A percentile compares a stretch with the other conserved stretches of the same genome.
Conservation (phyloP, 2,888 invertebrate species). For the Parnassius mnemosyne region DNA sequence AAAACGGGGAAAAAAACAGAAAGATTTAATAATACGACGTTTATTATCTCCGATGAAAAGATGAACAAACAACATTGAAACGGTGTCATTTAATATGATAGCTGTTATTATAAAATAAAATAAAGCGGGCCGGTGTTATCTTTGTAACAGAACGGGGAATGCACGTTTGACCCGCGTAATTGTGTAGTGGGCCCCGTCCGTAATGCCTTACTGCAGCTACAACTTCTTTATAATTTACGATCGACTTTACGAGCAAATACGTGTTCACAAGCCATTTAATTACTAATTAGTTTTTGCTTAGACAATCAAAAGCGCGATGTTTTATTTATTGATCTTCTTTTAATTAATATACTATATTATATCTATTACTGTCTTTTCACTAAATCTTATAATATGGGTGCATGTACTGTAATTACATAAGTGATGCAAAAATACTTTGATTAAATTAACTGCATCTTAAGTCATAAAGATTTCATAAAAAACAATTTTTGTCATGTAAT, state of each 20-base stretch:
- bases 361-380: too few relatives aligned
- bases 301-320: not conserved
- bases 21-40: too few relatives aligned
- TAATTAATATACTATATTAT: not conserved
- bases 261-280: conserved; percentile 18
- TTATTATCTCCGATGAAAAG: too few relatives aligned
- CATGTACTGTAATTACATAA: too few relatives aligned
- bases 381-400: too few relatives aligned
- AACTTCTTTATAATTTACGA: conserved; percentile 43
- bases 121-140: conserved; percentile 43
- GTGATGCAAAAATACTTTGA: too few relatives aligned
- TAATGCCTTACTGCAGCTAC: conserved; percentile 23
- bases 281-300: conserved; percentile 9
- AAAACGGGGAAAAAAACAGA: too few relatives aligned
- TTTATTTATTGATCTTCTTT: not conserved
- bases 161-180: conserved; percentile 68
- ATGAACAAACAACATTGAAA: not conserved
- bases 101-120: conserved; percentile 26
- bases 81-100: conserved; percentile 3
- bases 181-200: conserved; percentile 39
- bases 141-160: conserved; percentile 48
- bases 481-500: too few relatives aligned
- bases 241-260: conserved; percentile 21
- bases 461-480: too few relatives aligned
- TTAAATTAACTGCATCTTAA: too few relatives aligned